A percentile compares a stretch with the other conserved stretches of the same genome.
These are phyloP conservation scores for Limnothrissa miodon DNA, from an alignment of 2,113 vertebrate species.

Conservation along the genomic window DNA sequence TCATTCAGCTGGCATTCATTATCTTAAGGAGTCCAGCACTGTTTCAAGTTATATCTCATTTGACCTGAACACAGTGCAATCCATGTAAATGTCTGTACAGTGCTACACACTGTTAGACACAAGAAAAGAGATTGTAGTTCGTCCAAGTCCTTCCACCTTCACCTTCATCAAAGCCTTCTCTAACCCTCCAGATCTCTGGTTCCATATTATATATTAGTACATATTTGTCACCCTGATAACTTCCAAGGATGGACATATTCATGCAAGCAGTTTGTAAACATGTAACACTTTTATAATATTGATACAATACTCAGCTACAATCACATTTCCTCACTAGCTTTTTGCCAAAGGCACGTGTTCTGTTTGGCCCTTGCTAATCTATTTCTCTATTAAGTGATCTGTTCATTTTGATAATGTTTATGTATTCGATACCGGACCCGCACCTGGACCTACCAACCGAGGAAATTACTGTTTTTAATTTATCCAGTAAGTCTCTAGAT, in stretches of 20 bases:
- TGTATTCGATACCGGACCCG: no score
- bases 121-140: background rate
- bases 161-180: background rate
- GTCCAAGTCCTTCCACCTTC: background rate
- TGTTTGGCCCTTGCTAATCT: no score
- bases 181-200: background rate
- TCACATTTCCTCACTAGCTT: no score
- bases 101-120: background rate
- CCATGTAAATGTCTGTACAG: background rate
- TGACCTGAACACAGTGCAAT: background rate
- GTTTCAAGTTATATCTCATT: slow-evolving; percentile 1
- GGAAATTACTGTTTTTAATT: no score
- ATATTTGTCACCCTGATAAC: background rate
- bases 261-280: background rate
- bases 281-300: no score
- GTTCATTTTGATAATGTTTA: no score
- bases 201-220: background rate
- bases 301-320: no score
- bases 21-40: background rate
- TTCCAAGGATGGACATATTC: background rate
- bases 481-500: no score
- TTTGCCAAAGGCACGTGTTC: no score
- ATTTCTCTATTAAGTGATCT: no score
- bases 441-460: no score
- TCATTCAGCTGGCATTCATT: background rate